Evolutionary conservation across 2,888 invertebrate genomes (phyloP), one percentile per base, ranked within the genome.

Genomic region (Paralinhomoeus sp.): DNA sequence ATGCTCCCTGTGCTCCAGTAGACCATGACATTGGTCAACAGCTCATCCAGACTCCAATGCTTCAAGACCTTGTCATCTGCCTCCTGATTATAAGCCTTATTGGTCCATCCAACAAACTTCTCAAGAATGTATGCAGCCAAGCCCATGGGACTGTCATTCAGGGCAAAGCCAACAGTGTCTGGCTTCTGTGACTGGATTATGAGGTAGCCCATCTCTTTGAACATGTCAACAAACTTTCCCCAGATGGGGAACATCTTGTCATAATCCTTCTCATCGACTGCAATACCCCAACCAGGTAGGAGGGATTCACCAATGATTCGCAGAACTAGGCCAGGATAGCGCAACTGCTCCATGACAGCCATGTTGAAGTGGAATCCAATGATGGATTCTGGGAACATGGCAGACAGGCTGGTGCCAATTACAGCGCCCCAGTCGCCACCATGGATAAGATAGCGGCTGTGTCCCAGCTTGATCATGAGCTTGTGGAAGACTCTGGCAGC

Each of bases 71-170:
- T 76, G 0, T 80, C 79, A 56, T 80, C 77, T 0, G 63, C 58
- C 0, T 71, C 64, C 0, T 64, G 55, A 20, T 63, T 67, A 56
- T 67, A 67, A 47, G 21, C 20, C 1, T 43, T 18, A 41, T 57
- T 33, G 0, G 78, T 79, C 76, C 78, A 77, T 0, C 74, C 72
- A 15, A 76, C 74, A 65, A 82, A 84, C 62, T 85, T 87, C 56
- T 89, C 85, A 13, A 89, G 63, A 43, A 87, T 78, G 56, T 85
- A 89, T 0, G 80, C 80, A 0, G 83, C 83, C 46, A 89, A 64
- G 1, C 83, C 85, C 0, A 77, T 72, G 0, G 89, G 87, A 0
- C 79, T 77, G 52, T 80, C 77, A 20, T 71, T 66, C 31, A 84
- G 61, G 0, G 69, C 76, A 1, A 73, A 67, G 27, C 27, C 27